Evolutionary conservation across 1,140 invertebrate genomes (phyloP), one percentile per base, ranked within the genome.

Genomic region (Drosophila ercepeae): DNA sequence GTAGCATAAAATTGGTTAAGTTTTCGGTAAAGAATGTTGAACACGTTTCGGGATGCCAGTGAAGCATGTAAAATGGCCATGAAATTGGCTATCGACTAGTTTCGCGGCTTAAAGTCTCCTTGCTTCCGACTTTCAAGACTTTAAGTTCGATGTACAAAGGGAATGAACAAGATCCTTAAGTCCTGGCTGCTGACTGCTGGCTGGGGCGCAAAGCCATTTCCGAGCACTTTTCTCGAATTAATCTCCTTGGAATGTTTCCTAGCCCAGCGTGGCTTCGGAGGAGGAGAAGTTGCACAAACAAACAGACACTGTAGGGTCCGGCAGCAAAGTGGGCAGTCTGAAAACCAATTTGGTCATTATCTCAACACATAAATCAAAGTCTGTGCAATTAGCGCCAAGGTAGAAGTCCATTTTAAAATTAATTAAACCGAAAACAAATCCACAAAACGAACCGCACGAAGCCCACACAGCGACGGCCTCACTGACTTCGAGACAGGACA

Each of bases 381-480:
- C 69, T 46, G 44, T 72, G 69, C 69, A 72, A 72, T 72, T 72
- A 72, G 69, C 69, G 69, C 69, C 55, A 52, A 72, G 68, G 69
- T 72, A 72, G 69, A 72, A 72, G 69, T 72, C 69, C 69, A 69
- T 68, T 68, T 75, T 75, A 69, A 75, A 75, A 60, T 61, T 53
- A 75, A 60, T 65, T 75, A 71, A 76, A 76, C 51, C 65, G 64
- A 71, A 76, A 75, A 67, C 70, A 75, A 75, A 75, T 63, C 60
- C 71, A 41, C 73, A 75, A 75, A 76, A 68, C 69, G 69, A 73
- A 73, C 70, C 69, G 70, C 71, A 75, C 69, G 50, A 57, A 75
- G 41, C 44, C 34, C 75, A 58, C 48, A 13, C 41, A 34, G 41
- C 52, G 16, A 13, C 23, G n/a, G 23, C 32, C 11, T 21, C 32